phyloP scores from a whole-genome alignment of 53 echinoderm and acorn worm genomes.

The Glandiceps talaboti region DNA sequence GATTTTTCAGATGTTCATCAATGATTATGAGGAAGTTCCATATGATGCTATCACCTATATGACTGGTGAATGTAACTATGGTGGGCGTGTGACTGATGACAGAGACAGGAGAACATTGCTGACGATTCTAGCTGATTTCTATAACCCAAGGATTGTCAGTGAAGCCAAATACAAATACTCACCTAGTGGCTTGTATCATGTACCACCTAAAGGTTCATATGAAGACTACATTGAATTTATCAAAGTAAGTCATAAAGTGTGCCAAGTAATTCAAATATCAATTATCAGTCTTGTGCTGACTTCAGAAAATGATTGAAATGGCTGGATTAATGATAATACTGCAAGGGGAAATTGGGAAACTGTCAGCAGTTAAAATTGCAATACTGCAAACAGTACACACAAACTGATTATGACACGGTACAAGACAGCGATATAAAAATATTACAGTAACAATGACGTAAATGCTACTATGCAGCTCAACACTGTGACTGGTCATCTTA shows the following conservation, averaged over 20 bases:
- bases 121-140: constrained; percentile 92
- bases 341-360: too few species aligned
- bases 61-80: constrained; percentile 99
- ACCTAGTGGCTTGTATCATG: constrained; percentile 72
- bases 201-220: constrained; percentile 75
- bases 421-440: too few species aligned
- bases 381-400: too few species aligned
- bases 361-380: too few species aligned
- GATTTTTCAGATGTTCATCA: constrained; percentile 85
- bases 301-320: too few species aligned
- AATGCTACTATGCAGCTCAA: too few species aligned
- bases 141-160: constrained; percentile 52
- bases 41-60: constrained; percentile 90
- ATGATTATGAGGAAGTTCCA: constrained; percentile 91
- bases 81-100: constrained; percentile 89
- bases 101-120: constrained; percentile 76
- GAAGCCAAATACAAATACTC: constrained; percentile 96
- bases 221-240: constrained; percentile 96
- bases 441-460: too few species aligned
- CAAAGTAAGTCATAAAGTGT: constrained; percentile 69
- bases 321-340: too few species aligned
- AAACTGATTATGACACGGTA: too few species aligned
- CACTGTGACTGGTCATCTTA: too few species aligned
- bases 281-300: too few species aligned
- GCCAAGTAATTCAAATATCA: too few species aligned